phyloP scores from a whole-genome alignment of 2,888 invertebrate genomes.

The Abscondita cerata region DNA sequence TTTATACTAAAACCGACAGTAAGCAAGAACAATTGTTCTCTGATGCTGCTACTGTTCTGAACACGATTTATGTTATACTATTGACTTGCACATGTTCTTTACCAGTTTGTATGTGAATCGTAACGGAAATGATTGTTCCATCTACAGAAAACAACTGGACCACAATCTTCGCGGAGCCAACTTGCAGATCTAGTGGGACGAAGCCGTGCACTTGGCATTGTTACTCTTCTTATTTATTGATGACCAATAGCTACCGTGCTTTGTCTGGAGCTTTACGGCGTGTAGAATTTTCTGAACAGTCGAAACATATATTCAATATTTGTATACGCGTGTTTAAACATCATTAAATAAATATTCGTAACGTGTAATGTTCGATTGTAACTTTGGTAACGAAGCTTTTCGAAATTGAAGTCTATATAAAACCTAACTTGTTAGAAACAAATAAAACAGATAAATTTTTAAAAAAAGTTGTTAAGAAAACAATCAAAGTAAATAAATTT shows the following conservation, averaged over 20 bases:
- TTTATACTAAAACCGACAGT: conserved; percentile 56
- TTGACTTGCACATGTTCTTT: conserved; percentile 48
- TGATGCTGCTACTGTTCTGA: conserved; percentile 58
- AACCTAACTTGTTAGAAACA: no score
- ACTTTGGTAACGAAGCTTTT: no score
- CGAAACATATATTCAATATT: conserved; percentile 42
- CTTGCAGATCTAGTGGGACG: conserved; percentile 53
- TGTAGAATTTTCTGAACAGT: conserved; percentile 45
- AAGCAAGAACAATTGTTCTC: conserved; percentile 59
- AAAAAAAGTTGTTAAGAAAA: no score
- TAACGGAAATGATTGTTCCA: conserved; percentile 46
- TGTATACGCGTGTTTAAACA: conserved; percentile 33
- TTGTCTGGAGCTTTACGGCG: conserved; percentile 48
- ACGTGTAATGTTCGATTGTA: background rate
- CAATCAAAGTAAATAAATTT: no score
- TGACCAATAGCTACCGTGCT: conserved; percentile 57
- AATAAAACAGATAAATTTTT: no score
- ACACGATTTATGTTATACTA: conserved; percentile 56
- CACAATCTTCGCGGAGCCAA: conserved; percentile 47
- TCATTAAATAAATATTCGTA: background rate
- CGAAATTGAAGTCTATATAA: no score
- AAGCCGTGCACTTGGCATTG: conserved; percentile 57
- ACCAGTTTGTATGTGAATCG: conserved; percentile 39
- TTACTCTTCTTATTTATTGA: conserved; percentile 59
- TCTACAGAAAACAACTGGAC: conserved; percentile 40